Evolutionary conservation across 2,797 vertebrate genomes (phyloP), one percentile per base, ranked within the genome.

Genomic region (Myiotriccus ornatus): DNA sequence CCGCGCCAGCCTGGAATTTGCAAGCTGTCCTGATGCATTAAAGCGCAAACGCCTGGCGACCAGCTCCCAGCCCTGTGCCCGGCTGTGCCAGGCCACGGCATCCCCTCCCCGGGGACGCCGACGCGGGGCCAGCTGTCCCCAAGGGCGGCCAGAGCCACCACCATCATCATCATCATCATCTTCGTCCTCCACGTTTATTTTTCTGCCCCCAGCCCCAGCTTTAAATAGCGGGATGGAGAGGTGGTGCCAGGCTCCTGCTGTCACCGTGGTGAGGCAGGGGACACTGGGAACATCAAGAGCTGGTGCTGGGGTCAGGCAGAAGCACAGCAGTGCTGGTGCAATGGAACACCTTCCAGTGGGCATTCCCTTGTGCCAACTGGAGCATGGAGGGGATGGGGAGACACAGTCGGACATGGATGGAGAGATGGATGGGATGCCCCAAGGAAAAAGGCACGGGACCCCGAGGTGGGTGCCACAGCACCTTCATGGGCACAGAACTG

Each of bases 21-120:
- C 94, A 59, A 94, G 94, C 94, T 96, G 95, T 95, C 96, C 94
- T 90, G 83, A 95, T 84, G 93, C 93, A 96, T 94, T 94, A 95
- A 69, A 57, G 94, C 27, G 6, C 90, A 41, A 91, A 91, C 9
- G 43, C 90, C 77, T 12, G 80, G 90, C 62, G 9, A 41, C 77
- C 67, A 1, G 88, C 90, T 90, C 80, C 73, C 91, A 85, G 89
- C 73, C 67, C 92, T 25, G 86, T 81, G 62, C 91, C 25, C 7
- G 17, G 23, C 79, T 30, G 43, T 79, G 62, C 86, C 25, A 32
- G 59, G 76, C 86, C 85, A 8, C 0, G 43, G 59, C 74, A 35
- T 20, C 49, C 43, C 78, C 81, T 86, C 84, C 30, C 32, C 34
- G 12, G 78, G 57, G 57, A 69, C 7, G 1, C 32, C 7, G 1